These are phyloP conservation scores for Deladenus siricidicola DNA, from an alignment of 2,888 invertebrate genomes.

Conservation along the genomic window DNA sequence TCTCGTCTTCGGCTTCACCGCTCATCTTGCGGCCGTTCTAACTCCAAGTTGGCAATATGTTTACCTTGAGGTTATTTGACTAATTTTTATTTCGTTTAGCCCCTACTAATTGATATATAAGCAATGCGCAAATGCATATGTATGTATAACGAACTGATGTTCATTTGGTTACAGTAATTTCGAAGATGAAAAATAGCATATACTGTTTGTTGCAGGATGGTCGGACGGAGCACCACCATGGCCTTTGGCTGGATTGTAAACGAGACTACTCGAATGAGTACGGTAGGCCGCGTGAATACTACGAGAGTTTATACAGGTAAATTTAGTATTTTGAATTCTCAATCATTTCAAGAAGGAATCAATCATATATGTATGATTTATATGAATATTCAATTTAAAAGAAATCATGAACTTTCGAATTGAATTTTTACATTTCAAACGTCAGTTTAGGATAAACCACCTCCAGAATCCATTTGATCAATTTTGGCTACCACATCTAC, in stretches of 20 bases:
- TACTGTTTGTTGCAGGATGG: constrained; percentile 34
- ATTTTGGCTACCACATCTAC: constrained; percentile 46
- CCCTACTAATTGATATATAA: background rate
- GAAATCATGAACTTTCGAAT: background rate
- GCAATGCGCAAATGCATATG: background rate
- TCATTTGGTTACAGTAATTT: background rate
- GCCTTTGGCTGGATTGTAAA: constrained; percentile 52
- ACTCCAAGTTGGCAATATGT: constrained; percentile 51
- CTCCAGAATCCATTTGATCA: constrained; percentile 49
- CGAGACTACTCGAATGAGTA: constrained; percentile 51
- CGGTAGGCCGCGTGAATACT: constrained; percentile 48
- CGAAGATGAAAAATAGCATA: background rate
- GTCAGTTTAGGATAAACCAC: constrained; percentile 15
- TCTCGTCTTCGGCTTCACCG: constrained; percentile 41
- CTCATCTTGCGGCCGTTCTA: constrained; percentile 42
- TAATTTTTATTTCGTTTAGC: background rate
- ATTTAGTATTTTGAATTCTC: background rate
- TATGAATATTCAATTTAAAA: too few relatives aligned
- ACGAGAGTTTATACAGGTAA: constrained; percentile 39
- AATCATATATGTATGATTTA: too few relatives aligned
- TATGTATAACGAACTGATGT: background rate
- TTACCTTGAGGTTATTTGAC: constrained; percentile 38
- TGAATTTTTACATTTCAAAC: background rate
- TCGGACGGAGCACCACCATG: constrained; percentile 52
- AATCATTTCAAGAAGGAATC: too few relatives aligned